Evolutionary conservation across 1,140 invertebrate genomes (phyloP).

Genomic region (Panagrolaimus sp.): DNA sequence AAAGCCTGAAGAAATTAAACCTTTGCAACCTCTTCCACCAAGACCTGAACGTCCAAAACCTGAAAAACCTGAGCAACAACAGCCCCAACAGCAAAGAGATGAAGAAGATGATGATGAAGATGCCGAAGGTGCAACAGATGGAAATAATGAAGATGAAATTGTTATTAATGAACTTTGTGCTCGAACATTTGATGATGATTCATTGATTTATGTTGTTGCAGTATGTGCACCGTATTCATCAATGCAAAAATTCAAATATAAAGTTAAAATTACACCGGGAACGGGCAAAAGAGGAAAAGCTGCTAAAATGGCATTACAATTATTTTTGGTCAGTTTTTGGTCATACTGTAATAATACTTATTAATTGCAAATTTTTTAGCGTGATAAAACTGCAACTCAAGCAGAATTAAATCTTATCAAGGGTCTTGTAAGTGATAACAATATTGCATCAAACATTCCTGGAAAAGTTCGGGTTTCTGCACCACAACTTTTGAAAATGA

Average conservation of each 20-base stretch:
- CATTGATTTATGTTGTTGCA: conserved; percentile 85
- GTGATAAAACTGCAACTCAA: conserved; percentile 72
- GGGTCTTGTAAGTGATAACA: conserved; percentile 78
- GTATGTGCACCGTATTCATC: conserved; percentile 88
- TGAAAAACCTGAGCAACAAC: conserved; percentile 47
- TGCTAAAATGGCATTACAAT: conserved; percentile 78
- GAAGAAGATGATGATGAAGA: conserved; percentile 51
- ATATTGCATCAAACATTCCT: conserved; percentile 86
- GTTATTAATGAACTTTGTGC: conserved; percentile 73
- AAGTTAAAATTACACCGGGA: conserved; percentile 85
- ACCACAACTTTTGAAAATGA: conserved; percentile 55
- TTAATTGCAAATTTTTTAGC: too few relatives aligned
- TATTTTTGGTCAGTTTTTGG: too few relatives aligned
- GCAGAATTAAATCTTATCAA: conserved; percentile 86
- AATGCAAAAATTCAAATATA: conserved; percentile 77
- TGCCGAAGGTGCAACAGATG: conserved; percentile 27
- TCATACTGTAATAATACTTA: too few relatives aligned
- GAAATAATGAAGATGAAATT: conserved; percentile 65
- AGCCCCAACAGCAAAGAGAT: conserved; percentile 49
- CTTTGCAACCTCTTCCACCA: background rate
- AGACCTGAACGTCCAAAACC: conserved; percentile 46
- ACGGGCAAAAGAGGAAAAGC: conserved; percentile 91
- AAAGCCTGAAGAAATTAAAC: background rate
- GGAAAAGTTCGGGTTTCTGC: conserved; percentile 87
- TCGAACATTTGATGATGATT: conserved; percentile 76